Evolutionary conservation across 2,797 vertebrate genomes (phyloP).

Genomic region (Semotilus atromaculatus): DNA sequence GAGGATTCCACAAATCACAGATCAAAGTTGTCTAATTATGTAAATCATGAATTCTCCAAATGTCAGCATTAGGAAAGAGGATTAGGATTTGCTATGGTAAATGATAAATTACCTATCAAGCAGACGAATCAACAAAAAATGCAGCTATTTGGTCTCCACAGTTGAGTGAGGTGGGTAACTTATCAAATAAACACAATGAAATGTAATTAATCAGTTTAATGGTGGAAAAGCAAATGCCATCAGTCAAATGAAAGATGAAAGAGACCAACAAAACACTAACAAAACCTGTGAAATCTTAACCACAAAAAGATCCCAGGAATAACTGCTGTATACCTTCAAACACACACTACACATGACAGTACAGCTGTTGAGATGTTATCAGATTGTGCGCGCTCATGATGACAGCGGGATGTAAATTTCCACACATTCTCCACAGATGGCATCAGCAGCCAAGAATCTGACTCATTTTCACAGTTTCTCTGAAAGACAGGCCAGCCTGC

Average conservation of each 20-base stretch:
- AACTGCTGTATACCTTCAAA: slow-evolving; percentile 35
- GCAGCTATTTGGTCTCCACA: neutral
- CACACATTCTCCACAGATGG: slow-evolving; percentile 9
- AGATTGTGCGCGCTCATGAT: slow-evolving; percentile 14
- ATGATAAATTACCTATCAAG: slow-evolving; percentile 75
- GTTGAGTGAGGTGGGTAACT: neutral
- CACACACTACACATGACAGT: slow-evolving; percentile 38
- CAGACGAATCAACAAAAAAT: slow-evolving; percentile 57
- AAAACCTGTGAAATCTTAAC: slow-evolving; percentile 28
- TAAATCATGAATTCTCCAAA: slow-evolving; percentile 96
- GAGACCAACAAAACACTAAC: neutral
- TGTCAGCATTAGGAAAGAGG: slow-evolving; percentile 89
- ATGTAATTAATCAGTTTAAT: slow-evolving; percentile 6
- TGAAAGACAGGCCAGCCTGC: slow-evolving; percentile 23
- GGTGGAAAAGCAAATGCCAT: slow-evolving; percentile 33
- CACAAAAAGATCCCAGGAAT: slow-evolving; percentile 33
- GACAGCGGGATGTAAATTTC: slow-evolving; percentile 53
- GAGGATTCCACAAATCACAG: slow-evolving; percentile 90
- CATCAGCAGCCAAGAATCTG: slow-evolving; percentile 32
- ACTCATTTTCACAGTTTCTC: slow-evolving; percentile 26
- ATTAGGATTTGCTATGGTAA: slow-evolving; percentile 84
- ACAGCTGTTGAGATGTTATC: slow-evolving; percentile 43
- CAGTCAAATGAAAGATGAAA: neutral
- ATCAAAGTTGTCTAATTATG: slow-evolving; percentile 97
- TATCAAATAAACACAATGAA: slow-evolving; percentile 30